These are phyloP conservation scores for Stenotaenia linearis DNA, from an alignment of 2,888 invertebrate species.

Conservation along the genomic window DNA sequence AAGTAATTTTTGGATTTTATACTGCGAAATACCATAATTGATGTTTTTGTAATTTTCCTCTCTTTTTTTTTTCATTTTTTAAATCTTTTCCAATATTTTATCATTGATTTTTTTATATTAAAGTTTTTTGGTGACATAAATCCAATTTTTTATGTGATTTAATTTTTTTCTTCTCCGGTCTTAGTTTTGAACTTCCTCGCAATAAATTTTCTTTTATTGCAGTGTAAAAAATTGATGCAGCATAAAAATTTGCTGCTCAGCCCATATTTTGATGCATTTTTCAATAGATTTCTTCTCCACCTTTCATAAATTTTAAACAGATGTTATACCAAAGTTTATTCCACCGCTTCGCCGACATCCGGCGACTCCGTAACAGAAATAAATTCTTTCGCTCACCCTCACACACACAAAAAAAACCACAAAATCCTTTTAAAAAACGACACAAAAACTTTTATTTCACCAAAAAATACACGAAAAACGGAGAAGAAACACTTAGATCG, in stretches of 20 bases:
- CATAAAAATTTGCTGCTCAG: not conserved
- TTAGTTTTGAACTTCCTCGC: not conserved
- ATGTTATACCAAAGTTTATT: not conserved
- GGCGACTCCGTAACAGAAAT: not conserved
- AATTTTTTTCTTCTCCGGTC: not conserved
- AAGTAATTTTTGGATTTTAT: too few species aligned
- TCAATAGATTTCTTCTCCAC: not conserved
- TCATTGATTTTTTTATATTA: too few species aligned
- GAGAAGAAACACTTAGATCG: not conserved
- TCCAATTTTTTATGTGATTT: not conserved
- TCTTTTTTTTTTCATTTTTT: too few species aligned
- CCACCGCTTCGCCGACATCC: not conserved
- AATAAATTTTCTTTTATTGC: not conserved
- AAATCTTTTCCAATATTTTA: too few species aligned
- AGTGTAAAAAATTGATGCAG: not conserved
- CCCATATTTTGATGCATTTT: not conserved
- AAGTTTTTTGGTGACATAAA: not conserved
- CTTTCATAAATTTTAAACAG: constrained; percentile 5
- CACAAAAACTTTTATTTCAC: not conserved
- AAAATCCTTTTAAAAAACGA: not conserved
- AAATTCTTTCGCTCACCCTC: not conserved
- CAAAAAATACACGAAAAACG: not conserved
- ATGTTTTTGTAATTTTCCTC: too few species aligned
- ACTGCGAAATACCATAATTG: too few species aligned
- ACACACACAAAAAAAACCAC: not conserved